Conservation (phyloP, 2,113 vertebrate species). For the Sander lucioperca region DNA sequence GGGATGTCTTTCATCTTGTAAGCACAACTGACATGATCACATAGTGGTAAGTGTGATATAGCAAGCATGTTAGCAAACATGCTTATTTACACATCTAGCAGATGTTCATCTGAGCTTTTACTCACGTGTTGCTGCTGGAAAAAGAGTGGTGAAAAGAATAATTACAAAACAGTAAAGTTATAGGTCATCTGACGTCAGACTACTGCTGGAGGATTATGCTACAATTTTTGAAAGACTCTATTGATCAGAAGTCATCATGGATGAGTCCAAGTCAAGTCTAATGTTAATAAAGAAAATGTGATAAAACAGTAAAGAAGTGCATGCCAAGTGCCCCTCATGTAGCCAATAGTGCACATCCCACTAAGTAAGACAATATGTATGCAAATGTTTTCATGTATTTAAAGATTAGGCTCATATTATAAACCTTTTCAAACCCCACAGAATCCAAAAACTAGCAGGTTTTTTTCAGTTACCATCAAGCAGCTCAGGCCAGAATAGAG, state of each 20-base stretch:
- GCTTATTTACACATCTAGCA: not conserved
- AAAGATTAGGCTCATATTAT: not conserved
- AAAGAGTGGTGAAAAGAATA: not conserved
- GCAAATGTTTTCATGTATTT: not conserved
- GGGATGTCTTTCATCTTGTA: not conserved
- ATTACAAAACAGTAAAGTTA: not conserved
- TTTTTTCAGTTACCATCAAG: not conserved
- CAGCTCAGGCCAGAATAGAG: not conserved
- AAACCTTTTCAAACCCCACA: not conserved
- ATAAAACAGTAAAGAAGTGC: not conserved
- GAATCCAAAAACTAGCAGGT: not conserved
- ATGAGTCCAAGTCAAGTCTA: not conserved
- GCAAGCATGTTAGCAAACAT: not conserved
- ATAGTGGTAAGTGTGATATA: not conserved
- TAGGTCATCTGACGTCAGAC: not conserved
- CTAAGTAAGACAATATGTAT: not conserved
- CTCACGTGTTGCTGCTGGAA: not conserved
- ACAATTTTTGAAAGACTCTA: not conserved
- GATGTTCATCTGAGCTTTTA: not conserved
- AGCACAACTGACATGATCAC: not conserved
- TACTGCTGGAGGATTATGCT: not conserved
- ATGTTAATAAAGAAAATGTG: not conserved
- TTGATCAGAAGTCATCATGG: not conserved
- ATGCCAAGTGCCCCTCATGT: not conserved
- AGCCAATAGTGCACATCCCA: not conserved